Evolutionary conservation across 2,888 invertebrate genomes (phyloP).

Genomic region (Lepidocyrtoides sp.): DNA sequence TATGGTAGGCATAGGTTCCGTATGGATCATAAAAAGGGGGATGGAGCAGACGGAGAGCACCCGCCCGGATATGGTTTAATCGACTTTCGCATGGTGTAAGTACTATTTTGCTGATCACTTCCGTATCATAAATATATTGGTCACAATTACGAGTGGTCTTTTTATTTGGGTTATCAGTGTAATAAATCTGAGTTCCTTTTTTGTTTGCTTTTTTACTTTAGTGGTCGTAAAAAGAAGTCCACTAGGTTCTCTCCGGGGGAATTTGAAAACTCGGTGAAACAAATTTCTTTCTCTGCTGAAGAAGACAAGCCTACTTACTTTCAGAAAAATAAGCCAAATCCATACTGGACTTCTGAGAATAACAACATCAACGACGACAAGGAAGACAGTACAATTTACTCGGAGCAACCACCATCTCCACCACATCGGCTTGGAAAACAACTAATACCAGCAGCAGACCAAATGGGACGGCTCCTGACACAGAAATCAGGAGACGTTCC

Average conservation of each 20-base stretch:
- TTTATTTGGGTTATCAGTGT: conserved; percentile 40
- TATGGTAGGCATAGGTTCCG: conserved; percentile 87
- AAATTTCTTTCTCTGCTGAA: not conserved
- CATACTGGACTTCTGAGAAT: conserved; percentile 23
- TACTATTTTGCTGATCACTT: conserved; percentile 82
- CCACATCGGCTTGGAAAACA: not conserved
- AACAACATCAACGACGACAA: not conserved
- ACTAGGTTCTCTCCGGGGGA: conserved; percentile 81
- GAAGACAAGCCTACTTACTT: not conserved
- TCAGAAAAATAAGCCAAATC: conserved; percentile 2
- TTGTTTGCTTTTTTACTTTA: conserved; percentile 71
- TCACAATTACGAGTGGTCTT: conserved; percentile 19
- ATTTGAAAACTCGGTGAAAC: conserved; percentile 51
- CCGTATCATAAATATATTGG: conserved; percentile 54
- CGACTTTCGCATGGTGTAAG: conserved; percentile 89
- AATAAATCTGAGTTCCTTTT: conserved; percentile 58
- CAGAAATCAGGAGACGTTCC: conserved; percentile 38
- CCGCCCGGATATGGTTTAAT: conserved; percentile 88
- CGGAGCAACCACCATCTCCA: not conserved
- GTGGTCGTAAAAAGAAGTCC: conserved; percentile 82
- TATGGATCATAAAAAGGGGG: conserved; percentile 85
- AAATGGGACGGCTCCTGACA: conserved; percentile 7
- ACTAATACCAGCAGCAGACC: not conserved
- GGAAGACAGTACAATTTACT: not conserved
- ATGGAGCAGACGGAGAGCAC: conserved; percentile 86